phyloP scores from a whole-genome alignment of 2,113 vertebrate genomes.

The Cyprinodon tularosa region DNA sequence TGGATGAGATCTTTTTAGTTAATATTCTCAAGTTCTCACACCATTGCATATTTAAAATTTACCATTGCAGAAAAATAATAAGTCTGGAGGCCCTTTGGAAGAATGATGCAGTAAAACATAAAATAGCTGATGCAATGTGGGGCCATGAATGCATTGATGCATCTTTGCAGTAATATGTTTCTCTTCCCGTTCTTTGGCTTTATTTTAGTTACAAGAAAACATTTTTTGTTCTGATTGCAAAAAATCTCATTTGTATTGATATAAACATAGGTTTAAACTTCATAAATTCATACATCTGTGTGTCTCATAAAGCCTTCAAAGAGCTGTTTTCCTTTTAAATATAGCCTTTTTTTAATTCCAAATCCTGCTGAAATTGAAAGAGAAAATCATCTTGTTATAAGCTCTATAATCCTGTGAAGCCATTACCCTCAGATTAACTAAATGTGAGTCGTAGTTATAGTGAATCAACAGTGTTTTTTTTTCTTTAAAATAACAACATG shows the following conservation, averaged over 20 bases:
- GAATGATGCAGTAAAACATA: constrained; percentile 46
- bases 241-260: background rate
- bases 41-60: constrained; percentile 50
- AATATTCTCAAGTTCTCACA: constrained; percentile 49
- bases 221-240: background rate
- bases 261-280: background rate
- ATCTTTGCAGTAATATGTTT: constrained; percentile 7
- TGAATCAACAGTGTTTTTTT: constrained; percentile 47
- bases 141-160: constrained; percentile 27
- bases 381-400: constrained; percentile 42
- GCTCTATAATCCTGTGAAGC: constrained; percentile 57
- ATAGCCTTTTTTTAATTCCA: background rate
- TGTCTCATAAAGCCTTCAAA: background rate
- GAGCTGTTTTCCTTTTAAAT: background rate
- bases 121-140: constrained; percentile 42
- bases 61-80: constrained; percentile 51
- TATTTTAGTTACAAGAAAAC: background rate
- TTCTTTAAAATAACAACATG: background rate
- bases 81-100: constrained; percentile 45
- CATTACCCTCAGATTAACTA: constrained; percentile 61
- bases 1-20: constrained; percentile 47
- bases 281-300: background rate
- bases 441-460: constrained; percentile 56
- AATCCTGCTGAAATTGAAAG: constrained; percentile 26
- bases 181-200: background rate